phyloP scores from a whole-genome alignment of 2,797 vertebrate species.

The Eulemur rubriventer region DNA sequence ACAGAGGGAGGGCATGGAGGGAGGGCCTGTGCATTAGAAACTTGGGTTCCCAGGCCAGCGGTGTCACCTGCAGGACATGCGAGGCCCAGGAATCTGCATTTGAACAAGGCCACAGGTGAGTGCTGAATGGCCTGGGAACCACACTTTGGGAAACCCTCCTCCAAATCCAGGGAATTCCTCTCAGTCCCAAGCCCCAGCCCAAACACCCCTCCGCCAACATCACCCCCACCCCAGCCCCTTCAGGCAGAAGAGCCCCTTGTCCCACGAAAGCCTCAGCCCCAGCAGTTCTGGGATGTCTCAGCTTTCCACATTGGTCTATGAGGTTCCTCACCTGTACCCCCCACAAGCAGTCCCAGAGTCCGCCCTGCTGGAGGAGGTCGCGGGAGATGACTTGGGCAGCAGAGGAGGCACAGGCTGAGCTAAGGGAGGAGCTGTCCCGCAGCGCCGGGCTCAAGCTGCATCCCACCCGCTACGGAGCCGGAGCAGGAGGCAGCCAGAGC shows the following conservation, averaged over 20 bases:
- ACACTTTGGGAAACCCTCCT: background rate
- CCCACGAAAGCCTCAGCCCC: background rate
- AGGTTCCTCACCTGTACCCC: too few species aligned
- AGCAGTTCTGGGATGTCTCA: background rate
- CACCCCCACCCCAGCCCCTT: background rate
- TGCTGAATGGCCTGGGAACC: background rate
- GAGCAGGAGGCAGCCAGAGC: too few species aligned
- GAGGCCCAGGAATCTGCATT: background rate
- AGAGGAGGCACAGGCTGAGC: background rate
- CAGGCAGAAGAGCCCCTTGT: background rate
- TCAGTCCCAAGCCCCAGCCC: background rate
- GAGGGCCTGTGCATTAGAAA: background rate
- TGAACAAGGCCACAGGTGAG: background rate
- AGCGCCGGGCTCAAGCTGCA: accelerated
- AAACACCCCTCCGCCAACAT: background rate
- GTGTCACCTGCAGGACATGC: background rate
- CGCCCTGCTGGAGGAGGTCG: background rate
- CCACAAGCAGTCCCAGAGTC: background rate
- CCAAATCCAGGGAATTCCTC: background rate
- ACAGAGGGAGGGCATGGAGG: background rate
- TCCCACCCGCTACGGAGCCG: background rate
- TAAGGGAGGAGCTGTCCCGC: background rate
- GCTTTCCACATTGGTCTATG: background rate
- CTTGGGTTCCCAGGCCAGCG: background rate
- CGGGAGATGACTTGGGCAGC: background rate